A percentile compares a stretch with the other conserved stretches of the same genome.
phyloP scores from a whole-genome alignment of 2,888 invertebrate genomes.

The Morinoia aosen region DNA sequence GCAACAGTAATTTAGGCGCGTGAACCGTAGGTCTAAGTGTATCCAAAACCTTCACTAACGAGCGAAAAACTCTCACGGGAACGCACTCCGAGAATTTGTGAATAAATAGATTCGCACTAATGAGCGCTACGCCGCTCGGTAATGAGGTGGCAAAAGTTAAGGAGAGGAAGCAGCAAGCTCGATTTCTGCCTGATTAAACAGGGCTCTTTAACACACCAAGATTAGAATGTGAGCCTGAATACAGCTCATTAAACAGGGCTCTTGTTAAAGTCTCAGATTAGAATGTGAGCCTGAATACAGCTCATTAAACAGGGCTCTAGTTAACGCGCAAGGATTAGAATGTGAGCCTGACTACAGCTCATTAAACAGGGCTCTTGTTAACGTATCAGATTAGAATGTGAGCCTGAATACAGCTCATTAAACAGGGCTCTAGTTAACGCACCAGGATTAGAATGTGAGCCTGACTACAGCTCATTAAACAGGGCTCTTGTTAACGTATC shows the following conservation, averaged over 20 bases:
- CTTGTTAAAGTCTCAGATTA: not conserved
- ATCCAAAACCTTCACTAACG: not conserved
- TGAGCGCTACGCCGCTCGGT: not conserved
- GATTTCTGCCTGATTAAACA: constrained; percentile 24
- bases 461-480: not conserved
- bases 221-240: not conserved
- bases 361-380: not conserved
- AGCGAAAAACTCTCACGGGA: not conserved
- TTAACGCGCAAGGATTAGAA: not conserved
- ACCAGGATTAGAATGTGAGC: not conserved
- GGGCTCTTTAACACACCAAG: not conserved
- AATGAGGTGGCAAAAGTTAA: constrained; percentile 40
- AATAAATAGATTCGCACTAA: constrained; percentile 48
- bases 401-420: not conserved
- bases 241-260: not conserved
- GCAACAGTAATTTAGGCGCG: not conserved
- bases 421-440: not conserved
- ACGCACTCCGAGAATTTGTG: not conserved
- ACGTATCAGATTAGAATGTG: not conserved
- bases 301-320: not conserved
- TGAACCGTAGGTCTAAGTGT: not conserved
- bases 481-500: not conserved
- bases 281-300: not conserved
- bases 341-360: not conserved
- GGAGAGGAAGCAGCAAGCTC: not conserved